Evolutionary conservation across 2,113 vertebrate species (phyloP).

Genomic region (Xenopus tropicalis): UCB_Xtro_10.0 CM004446.2:92532501-92533000

Average conservation of each 20-base stretch:
- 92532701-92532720: slow-evolving; percentile 2
- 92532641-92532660: background rate
- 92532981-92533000: slow-evolving; percentile 2
- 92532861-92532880: slow-evolving; percentile 6
- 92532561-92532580: too few relatives aligned
- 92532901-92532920: slow-evolving; percentile 3
- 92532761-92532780: background rate
- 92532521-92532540: too few relatives aligned
- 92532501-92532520: too few relatives aligned
- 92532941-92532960: background rate
- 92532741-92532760: background rate
- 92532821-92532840: slow-evolving; percentile 1
- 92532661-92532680: background rate
- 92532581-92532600: too few relatives aligned
- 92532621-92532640: background rate
- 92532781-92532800: slow-evolving; percentile 4
- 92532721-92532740: background rate
- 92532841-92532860: slow-evolving; percentile 8
- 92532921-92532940: background rate
- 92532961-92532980: slow-evolving; percentile 10
- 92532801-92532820: background rate
- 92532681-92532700: background rate
- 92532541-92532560: too few relatives aligned
- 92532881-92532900: slow-evolving; percentile 8
- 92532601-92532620: too few relatives aligned